phyloP scores from a whole-genome alignment of 2,113 vertebrate species.

The Nettapus auritus region DNA sequence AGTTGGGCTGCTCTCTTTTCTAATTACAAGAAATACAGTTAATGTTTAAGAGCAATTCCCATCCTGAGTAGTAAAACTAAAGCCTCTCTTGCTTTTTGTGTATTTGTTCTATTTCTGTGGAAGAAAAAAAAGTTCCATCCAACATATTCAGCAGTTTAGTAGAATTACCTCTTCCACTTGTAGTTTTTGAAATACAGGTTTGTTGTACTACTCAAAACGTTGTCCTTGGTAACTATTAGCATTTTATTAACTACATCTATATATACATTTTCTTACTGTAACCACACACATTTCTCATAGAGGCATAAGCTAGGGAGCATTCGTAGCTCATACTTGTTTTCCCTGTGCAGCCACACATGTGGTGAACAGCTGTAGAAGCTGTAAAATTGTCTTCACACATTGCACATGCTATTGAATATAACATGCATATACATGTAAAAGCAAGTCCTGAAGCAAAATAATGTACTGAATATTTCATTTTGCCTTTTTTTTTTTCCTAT shows the following conservation, averaged over 20 bases:
- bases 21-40: not conserved
- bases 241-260: slow-evolving; percentile 14
- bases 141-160: not conserved
- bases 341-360: slow-evolving; percentile 64
- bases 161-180: not conserved
- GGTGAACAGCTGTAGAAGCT: slow-evolving; percentile 73
- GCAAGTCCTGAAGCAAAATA: slow-evolving; percentile 9
- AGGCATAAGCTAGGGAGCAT: slow-evolving; percentile 18
- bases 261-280: slow-evolving; percentile 41
- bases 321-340: slow-evolving; percentile 65
- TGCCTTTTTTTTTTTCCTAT: not conserved
- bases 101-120: not conserved
- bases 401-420: slow-evolving; percentile 10
- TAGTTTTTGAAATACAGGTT: slow-evolving; percentile 2
- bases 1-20: not conserved
- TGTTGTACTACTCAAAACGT: slow-evolving; percentile 24
- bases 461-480: not conserved
- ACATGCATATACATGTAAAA: not conserved
- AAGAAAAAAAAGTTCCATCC: not conserved
- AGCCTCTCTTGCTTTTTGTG: not conserved
- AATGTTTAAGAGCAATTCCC: not conserved
- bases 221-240: not conserved
- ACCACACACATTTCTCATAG: slow-evolving; percentile 48
- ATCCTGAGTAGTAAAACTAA: not conserved
- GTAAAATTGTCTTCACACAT: slow-evolving; percentile 44